Base-by-base conservation (phyloP, 2,797 vertebrate genomes). In the Rhinella marina region DNA sequence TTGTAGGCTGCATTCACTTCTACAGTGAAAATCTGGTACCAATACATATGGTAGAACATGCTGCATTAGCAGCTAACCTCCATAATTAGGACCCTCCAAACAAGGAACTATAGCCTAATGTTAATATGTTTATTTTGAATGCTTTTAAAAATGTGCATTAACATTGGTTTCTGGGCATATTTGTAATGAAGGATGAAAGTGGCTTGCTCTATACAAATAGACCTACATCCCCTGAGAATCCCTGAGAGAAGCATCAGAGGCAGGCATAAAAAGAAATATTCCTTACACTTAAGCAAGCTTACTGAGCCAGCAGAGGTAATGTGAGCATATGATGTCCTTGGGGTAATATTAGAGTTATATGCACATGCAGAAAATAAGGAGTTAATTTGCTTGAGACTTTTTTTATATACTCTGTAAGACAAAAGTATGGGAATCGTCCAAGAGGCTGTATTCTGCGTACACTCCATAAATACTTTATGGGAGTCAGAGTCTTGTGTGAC, bases 401-500 rank as follows among this genome's bases (percentile, higher is more conserved):
- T 66, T 13, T n/a, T n/a, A n/a, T 66, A 66, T 11, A 9, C 11
- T 68, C 66, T 8, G 14, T 32, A 27, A 1, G 64, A 27, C n/a
- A 27, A 27, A 76, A n/a, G 48, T n/a, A 27, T 59, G 10, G n/a
- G 25, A 59, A 77, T 77, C 11, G 56, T 77, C 13, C 50, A 77
- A 79, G 77, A 59, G 57, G 11, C 16, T n/a, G 32, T 12, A 12
- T 62, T 62, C 32, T 48, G 54, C 41, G 2, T 62, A 52, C 17
- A 13, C 11, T 8, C 17, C 59, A 78, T 86, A 54, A 82, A 89
- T 89, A 54, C 66, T 86, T 86, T 0, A 86, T 82, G n/a, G 17
- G 32, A n/a, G 27, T 19, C 66, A 50, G 80, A 86, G 80, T 83
- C 52, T 48, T 19, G 61, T 32, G 62, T 86, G 82, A 86, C 88